Evolutionary conservation across 2,888 invertebrate species (phyloP).

Genomic region (Melinopterus prodromus): DNA sequence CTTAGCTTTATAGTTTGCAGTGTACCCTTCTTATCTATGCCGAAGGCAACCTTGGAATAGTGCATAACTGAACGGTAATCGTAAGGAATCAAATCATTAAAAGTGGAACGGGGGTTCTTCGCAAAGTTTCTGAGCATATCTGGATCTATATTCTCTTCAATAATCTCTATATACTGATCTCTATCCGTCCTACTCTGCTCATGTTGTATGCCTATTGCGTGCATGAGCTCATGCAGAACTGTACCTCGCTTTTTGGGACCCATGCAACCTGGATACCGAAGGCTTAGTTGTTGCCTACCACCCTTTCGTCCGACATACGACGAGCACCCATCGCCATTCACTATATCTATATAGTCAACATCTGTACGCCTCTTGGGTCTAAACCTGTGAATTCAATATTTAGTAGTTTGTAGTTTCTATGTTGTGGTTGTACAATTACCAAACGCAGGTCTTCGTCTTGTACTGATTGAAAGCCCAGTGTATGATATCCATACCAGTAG

Average conservation of each 20-base stretch:
- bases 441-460: slow-evolving; percentile 78
- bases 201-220: no score
- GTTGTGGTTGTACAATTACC: background rate
- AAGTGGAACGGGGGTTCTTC: slow-evolving; percentile 66
- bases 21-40: slow-evolving; percentile 67
- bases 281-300: slow-evolving; percentile 73
- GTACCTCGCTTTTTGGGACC: slow-evolving; percentile 73
- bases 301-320: slow-evolving; percentile 78
- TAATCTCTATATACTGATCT: slow-evolving; percentile 72
- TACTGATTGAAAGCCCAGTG: slow-evolving; percentile 77
- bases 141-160: slow-evolving; percentile 72
- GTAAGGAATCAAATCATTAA: slow-evolving; percentile 73
- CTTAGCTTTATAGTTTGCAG: slow-evolving; percentile 68
- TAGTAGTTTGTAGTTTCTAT: background rate
- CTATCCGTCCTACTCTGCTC: slow-evolving; percentile 83
- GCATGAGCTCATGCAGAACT: slow-evolving; percentile 79
- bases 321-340: no score
- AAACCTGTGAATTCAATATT: slow-evolving; percentile 59
- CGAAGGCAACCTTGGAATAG: slow-evolving; percentile 80
- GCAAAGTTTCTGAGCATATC: slow-evolving; percentile 72
- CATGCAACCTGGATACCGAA: slow-evolving; percentile 78
- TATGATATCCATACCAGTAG: slow-evolving; percentile 60
- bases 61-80: slow-evolving; percentile 88
- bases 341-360: slow-evolving; percentile 74
- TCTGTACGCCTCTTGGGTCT: slow-evolving; percentile 68